phyloP scores from a whole-genome alignment of 2,797 vertebrate genomes.

The Microcaecilia unicolor region DNA sequence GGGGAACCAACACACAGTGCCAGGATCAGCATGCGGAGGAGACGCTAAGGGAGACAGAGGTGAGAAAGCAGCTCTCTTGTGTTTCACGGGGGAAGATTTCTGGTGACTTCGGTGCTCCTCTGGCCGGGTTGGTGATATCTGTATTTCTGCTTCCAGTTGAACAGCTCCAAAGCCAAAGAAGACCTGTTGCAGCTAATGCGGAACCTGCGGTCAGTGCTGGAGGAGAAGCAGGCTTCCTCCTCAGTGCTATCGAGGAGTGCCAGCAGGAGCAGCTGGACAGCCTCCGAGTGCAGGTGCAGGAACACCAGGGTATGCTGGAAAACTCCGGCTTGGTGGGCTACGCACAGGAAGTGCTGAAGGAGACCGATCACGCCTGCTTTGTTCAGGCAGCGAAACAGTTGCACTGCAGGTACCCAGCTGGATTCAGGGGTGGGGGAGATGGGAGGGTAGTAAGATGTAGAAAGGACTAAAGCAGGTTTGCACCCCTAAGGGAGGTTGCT shows the following conservation, averaged over 20 bases:
- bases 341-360: constrained; percentile 89
- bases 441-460: background rate
- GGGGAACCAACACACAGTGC: constrained; percentile 83
- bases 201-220: constrained; percentile 68
- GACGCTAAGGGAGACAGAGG: constrained; percentile 83
- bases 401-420: constrained; percentile 69
- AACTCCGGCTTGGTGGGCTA: constrained; percentile 82
- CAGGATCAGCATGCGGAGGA: constrained; percentile 82
- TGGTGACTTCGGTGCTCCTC: too few species aligned
- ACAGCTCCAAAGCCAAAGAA: constrained; percentile 74
- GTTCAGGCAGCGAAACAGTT: constrained; percentile 86
- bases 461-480: too few species aligned
- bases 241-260: constrained; percentile 71
- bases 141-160: constrained; percentile 48
- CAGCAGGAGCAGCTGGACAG: constrained; percentile 59
- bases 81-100: background rate
- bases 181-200: constrained; percentile 74
- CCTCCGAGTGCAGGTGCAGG: constrained; percentile 71
- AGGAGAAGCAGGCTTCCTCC: constrained; percentile 71
- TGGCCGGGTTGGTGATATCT: background rate
- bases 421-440: background rate
- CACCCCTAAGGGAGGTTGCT: too few species aligned
- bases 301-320: constrained; percentile 79
- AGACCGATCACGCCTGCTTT: constrained; percentile 85
- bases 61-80: constrained; percentile 32